Evolutionary conservation across 2,113 vertebrate species (phyloP).

Genomic region (Pantherophis guttatus): DNA sequence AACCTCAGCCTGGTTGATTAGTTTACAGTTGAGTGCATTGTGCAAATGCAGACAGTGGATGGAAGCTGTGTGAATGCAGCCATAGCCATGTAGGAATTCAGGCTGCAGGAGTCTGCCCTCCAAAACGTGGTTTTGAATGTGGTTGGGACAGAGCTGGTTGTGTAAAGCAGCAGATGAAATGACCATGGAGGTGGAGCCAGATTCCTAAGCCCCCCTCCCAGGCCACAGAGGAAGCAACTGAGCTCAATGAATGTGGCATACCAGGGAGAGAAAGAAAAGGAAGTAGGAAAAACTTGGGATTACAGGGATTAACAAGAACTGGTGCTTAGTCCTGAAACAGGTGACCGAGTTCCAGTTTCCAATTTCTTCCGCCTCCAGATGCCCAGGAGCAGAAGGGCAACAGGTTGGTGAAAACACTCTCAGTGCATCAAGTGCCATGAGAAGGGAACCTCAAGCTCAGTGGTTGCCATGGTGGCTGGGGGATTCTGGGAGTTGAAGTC

Average conservation of each 20-base stretch:
- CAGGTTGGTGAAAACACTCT: neutral
- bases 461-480: neutral
- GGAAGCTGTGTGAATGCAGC: neutral
- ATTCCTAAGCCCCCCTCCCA: fast-evolving
- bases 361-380: neutral
- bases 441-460: neutral
- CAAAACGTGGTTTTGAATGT: neutral
- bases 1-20: neutral
- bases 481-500: neutral
- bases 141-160: neutral
- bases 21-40: neutral
- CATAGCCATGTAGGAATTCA: neutral
- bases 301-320: neutral
- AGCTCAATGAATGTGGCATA: neutral
- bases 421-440: neutral
- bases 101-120: neutral
- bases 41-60: neutral
- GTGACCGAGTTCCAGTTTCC: neutral
- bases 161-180: fast-evolving
- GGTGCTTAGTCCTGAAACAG: neutral
- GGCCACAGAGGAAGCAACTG: fast-evolving
- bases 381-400: neutral
- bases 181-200: neutral
- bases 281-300: neutral
- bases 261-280: neutral